A percentile compares a stretch with the other conserved stretches of the same genome.
Evolutionary conservation across 30 jellyfish, hydroid and myxozoan genomes (phyloP).

Genomic region (Pelagia noctiluca): DNA sequence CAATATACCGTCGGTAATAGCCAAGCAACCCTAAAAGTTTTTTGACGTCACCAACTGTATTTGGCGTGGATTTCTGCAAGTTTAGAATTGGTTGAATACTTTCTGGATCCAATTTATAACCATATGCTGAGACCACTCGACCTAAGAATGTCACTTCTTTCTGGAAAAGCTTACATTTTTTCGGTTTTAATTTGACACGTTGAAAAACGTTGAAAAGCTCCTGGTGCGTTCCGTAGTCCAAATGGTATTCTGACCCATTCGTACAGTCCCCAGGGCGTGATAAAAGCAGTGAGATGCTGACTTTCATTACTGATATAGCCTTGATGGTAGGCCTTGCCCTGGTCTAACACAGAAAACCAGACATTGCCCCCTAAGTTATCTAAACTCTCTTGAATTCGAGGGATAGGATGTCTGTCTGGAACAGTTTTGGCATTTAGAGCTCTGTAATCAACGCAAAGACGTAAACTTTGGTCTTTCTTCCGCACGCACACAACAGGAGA

Average conservation of each 20-base stretch:
- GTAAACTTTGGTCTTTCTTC: conserved; percentile 25
- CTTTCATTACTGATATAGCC: too few relatives aligned
- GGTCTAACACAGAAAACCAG: conserved; percentile 34
- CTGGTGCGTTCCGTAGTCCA: neutral
- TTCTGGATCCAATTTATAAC: conserved; percentile 8
- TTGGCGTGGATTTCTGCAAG: conserved; percentile 27
- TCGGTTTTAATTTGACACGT: neutral
- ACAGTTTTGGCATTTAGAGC: conserved; percentile 22
- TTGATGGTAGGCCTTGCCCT: neutral
- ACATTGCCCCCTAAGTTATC: conserved; percentile 14
- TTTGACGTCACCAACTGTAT: conserved; percentile 16
- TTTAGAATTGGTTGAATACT: conserved; percentile 12
- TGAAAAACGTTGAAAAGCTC: conserved; percentile 1
- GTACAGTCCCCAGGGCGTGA: conserved; percentile 8
- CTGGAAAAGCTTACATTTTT: neutral
- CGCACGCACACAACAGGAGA: conserved; percentile 56
- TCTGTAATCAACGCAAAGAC: conserved; percentile 56
- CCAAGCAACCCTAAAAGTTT: conserved; percentile 21
- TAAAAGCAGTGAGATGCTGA: too few relatives aligned
- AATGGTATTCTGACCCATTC: neutral
- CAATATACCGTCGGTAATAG: conserved; percentile 21
- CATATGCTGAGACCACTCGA: conserved; percentile 14
- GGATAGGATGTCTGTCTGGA: conserved; percentile 47
- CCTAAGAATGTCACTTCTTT: conserved; percentile 16
- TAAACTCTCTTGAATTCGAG: conserved; percentile 26